Evolutionary conservation across 2,797 vertebrate genomes (phyloP).

Genomic region (Cheirogaleus major): DNA sequence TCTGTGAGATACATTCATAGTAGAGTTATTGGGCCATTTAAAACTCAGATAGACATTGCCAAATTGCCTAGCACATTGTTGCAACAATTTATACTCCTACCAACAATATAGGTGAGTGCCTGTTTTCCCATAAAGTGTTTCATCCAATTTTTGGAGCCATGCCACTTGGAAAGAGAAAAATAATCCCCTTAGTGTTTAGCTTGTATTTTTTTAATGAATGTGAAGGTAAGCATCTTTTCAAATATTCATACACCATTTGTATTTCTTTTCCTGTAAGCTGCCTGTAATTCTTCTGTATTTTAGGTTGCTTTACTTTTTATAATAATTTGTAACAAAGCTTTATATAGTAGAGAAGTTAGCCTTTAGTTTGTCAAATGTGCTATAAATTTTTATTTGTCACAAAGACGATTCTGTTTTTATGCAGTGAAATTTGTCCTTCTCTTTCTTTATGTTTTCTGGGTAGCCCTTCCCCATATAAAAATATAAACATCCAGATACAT

Average conservation of each 20-base stretch:
- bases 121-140: neutral
- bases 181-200: neutral
- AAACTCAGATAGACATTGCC: neutral
- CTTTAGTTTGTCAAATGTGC: neutral
- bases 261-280: neutral
- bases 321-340: slow-evolving; percentile 24
- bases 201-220: slow-evolving; percentile 14
- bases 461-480: neutral
- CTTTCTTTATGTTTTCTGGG: neutral
- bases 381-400: slow-evolving; percentile 1
- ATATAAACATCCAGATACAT: neutral
- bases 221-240: neutral
- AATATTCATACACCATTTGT: neutral
- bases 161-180: neutral
- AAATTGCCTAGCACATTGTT: neutral
- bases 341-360: neutral
- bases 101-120: neutral
- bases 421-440: neutral
- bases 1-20: neutral
- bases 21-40: neutral
- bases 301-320: neutral
- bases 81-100: neutral
- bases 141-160: neutral
- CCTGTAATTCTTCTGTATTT: neutral
- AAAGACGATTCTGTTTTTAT: neutral